These are phyloP conservation scores for Lycophotia porphyrea DNA, from an alignment of 2,888 invertebrate genomes.

Conservation along the genomic window DNA sequence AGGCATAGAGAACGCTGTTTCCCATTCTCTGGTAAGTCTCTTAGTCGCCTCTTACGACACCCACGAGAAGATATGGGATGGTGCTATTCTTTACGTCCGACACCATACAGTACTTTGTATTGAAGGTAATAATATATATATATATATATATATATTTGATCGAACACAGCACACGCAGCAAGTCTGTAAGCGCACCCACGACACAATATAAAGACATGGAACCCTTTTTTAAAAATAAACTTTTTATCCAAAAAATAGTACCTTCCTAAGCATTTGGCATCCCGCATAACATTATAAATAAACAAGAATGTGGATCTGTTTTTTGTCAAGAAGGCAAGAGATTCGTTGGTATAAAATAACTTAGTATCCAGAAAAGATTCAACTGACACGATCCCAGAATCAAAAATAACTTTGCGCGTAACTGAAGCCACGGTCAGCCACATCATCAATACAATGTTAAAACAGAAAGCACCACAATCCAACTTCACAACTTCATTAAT, in stretches of 20 bases:
- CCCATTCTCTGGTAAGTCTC: too few species aligned
- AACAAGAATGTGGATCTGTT: neutral
- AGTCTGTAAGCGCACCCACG: neutral
- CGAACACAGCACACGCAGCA: neutral
- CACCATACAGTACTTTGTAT: too few species aligned
- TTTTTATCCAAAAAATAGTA: neutral
- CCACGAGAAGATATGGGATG: too few species aligned
- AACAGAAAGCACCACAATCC: neutral
- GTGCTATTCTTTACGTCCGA: too few species aligned
- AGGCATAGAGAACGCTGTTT: too few species aligned
- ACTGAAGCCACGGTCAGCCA: neutral
- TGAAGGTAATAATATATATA: too few species aligned
- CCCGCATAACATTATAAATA: neutral
- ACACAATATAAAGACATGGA: neutral
- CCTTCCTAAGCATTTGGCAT: neutral
- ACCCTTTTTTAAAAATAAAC: neutral
- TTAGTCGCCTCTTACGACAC: too few species aligned
- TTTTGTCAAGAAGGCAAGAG: neutral
- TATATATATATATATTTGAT: too few species aligned
- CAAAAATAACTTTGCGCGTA: neutral
- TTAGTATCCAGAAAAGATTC: neutral
- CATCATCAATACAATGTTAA: neutral
- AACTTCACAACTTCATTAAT: constrained; percentile 1
- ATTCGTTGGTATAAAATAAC: neutral
- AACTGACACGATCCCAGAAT: neutral